Evolutionary conservation across 2,113 vertebrate species (phyloP).

Genomic region (Cairina moschata): DNA sequence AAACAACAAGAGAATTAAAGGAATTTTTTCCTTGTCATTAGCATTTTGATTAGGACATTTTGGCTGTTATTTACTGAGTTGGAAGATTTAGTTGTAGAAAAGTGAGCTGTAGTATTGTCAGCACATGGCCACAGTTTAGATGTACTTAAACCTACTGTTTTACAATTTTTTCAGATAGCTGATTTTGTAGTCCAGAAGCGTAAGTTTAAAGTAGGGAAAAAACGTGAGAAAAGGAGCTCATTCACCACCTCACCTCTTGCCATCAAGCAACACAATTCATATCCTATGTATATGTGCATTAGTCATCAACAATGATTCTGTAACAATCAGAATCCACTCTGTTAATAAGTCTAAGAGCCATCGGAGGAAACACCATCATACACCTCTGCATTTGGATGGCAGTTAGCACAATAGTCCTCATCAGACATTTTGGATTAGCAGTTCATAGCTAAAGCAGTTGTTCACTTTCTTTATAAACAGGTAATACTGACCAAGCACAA

Average conservation of each 20-base stretch:
- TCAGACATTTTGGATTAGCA: background rate
- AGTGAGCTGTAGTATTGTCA: background rate
- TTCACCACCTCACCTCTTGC: background rate
- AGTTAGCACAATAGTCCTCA: background rate
- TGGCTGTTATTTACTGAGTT: background rate
- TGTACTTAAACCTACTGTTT: background rate
- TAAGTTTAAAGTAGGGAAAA: background rate
- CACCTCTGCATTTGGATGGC: background rate
- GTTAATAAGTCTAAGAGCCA: background rate
- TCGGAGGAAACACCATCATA: background rate
- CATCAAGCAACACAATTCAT: background rate
- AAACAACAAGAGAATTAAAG: background rate
- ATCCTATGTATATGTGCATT: background rate
- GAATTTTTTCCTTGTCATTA: background rate
- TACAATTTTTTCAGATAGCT: background rate
- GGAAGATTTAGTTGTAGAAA: background rate
- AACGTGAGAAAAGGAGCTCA: background rate
- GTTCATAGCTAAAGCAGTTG: background rate
- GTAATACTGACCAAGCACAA: background rate
- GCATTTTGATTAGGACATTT: background rate
- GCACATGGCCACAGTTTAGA: background rate
- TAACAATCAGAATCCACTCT: background rate
- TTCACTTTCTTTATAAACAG: background rate
- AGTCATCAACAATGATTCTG: background rate
- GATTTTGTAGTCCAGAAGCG: background rate